These are phyloP conservation scores for Serranus cabrilla DNA, from an alignment of 2,797 vertebrate genomes.

Conservation along the genomic window DNA sequence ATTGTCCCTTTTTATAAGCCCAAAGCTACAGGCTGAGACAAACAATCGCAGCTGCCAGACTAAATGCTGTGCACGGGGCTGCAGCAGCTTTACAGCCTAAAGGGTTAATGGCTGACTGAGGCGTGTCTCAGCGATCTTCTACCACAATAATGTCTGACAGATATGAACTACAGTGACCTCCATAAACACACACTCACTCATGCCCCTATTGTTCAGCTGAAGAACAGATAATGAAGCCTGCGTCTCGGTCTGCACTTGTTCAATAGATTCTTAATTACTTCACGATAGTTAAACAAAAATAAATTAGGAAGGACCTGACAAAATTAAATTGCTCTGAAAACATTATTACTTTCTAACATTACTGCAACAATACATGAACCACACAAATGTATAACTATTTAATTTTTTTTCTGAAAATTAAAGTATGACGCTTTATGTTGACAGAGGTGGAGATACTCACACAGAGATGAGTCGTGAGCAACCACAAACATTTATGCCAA, in stretches of 20 bases:
- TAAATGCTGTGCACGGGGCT: conserved; percentile 6
- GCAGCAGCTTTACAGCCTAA: conserved; percentile 49
- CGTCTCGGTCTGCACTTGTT: neutral
- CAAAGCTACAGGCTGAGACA: conserved; percentile 28
- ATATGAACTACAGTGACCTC: conserved; percentile 81
- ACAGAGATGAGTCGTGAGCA: neutral
- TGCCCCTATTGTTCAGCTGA: conserved; percentile 36
- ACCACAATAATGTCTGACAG: conserved; percentile 69
- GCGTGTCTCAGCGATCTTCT: conserved; percentile 63
- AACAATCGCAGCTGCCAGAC: conserved; percentile 42
- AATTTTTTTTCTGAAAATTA: neutral
- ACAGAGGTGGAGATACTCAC: neutral
- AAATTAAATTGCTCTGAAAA: neutral
- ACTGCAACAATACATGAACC: conserved; percentile 3
- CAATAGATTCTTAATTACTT: neutral
- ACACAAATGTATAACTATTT: neutral
- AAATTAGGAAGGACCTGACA: neutral
- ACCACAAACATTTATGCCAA: neutral
- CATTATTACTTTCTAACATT: conserved; percentile 4
- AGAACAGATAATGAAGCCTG: conserved; percentile 40
- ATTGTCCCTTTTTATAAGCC: conserved; percentile 27
- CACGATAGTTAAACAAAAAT: neutral
- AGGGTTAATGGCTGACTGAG: conserved; percentile 74
- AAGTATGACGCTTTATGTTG: neutral
- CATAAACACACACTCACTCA: conserved; percentile 61